Evolutionary conservation across 2,888 invertebrate species (phyloP).

Genomic region (Trichacis sp.): DNA sequence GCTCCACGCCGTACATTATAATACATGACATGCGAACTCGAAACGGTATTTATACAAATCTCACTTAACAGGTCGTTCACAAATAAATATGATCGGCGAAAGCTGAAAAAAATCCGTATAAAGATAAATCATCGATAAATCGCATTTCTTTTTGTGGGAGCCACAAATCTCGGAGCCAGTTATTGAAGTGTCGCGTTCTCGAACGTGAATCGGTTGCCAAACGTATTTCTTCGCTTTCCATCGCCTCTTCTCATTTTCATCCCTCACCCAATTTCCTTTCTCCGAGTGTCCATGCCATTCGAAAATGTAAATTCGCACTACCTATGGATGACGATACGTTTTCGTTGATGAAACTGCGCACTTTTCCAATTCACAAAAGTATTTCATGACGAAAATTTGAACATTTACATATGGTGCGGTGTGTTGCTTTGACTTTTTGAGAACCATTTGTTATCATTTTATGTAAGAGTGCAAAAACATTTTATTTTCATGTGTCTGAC

Average conservation of each 20-base stretch:
- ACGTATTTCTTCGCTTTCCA: slow-evolving; percentile 38
- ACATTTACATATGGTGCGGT: no score
- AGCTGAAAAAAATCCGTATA: slow-evolving; percentile 47
- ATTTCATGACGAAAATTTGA: no score
- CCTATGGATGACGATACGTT: slow-evolving; percentile 18
- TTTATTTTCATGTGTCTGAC: no score
- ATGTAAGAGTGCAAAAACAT: no score
- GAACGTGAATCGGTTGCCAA: slow-evolving; percentile 57
- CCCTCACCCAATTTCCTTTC: slow-evolving; percentile 35
- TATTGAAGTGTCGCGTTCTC: slow-evolving; percentile 59
- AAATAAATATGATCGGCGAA: slow-evolving; percentile 30
- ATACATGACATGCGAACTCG: slow-evolving; percentile 19
- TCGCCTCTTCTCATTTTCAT: slow-evolving; percentile 33
- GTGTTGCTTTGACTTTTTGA: no score
- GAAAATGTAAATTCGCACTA: slow-evolving; percentile 35
- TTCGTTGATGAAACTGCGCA: no score
- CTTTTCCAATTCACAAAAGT: background rate
- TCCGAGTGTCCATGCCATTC: slow-evolving; percentile 23
- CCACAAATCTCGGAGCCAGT: slow-evolving; percentile 59
- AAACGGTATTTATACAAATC: slow-evolving; percentile 17
- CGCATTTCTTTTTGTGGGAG: slow-evolving; percentile 51
- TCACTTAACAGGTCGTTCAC: slow-evolving; percentile 18
- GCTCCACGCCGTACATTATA: slow-evolving; percentile 21
- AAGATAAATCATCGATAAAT: slow-evolving; percentile 60
- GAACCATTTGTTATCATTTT: no score